Evolutionary conservation across 2,888 invertebrate genomes (phyloP).

Genomic region (Aspidiotus rigidus): DNA sequence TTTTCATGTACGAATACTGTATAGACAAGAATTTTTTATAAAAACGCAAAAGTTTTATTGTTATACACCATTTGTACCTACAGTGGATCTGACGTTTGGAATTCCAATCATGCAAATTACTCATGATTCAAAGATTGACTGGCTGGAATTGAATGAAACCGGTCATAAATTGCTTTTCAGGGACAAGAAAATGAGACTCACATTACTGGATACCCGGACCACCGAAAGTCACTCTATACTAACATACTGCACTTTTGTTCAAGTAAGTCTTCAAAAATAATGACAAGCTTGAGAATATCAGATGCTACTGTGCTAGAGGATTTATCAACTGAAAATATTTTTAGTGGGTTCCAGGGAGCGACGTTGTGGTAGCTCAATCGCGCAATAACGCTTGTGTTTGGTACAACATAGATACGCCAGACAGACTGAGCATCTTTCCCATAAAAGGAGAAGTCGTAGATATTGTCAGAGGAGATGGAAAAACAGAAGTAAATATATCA

Average conservation of each 20-base stretch:
- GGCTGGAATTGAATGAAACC: conserved; percentile 94
- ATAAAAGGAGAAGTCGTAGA: conserved; percentile 73
- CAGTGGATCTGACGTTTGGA: conserved; percentile 50
- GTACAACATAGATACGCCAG: conserved; percentile 86
- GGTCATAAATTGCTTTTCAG: conserved; percentile 80
- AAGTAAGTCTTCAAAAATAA: conserved; percentile 41
- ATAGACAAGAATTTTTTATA: no score
- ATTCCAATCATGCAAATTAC: conserved; percentile 66
- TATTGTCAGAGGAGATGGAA: conserved; percentile 61
- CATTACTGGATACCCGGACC: conserved; percentile 52
- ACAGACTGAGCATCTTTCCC: conserved; percentile 65
- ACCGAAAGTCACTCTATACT: conserved; percentile 59
- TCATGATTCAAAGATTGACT: conserved; percentile 91
- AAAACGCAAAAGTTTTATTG: no score
- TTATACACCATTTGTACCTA: conserved; percentile 30
- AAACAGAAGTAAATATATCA: conserved; percentile 56
- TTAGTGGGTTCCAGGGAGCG: conserved; percentile 87
- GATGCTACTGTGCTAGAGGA: background rate
- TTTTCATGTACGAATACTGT: no score
- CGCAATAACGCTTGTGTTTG: conserved; percentile 83
- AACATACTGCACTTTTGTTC: conserved; percentile 58
- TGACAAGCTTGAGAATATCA: background rate
- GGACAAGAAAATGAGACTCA: conserved; percentile 69
- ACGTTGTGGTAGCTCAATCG: conserved; percentile 94
- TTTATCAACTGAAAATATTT: conserved; percentile 41